Conservation (phyloP, 2,888 invertebrate genomes). For the Oscheius sp. region DNA sequence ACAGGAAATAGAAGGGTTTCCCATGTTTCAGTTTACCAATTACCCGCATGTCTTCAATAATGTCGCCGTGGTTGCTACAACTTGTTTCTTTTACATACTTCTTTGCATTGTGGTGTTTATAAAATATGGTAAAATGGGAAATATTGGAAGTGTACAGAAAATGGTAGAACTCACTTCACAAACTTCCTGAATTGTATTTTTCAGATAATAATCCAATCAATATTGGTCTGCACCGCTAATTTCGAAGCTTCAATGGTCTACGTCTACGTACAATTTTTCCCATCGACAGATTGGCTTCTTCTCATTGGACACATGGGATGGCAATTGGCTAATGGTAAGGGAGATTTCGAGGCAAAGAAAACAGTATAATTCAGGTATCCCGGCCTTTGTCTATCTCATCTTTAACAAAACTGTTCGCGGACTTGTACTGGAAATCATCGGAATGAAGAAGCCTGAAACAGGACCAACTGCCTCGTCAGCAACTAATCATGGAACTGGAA, state of each 20-base stretch:
- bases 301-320: conserved; percentile 54
- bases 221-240: background rate
- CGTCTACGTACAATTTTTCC: background rate
- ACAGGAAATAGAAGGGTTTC: background rate
- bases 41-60: background rate
- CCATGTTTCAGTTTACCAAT: background rate
- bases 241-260: background rate
- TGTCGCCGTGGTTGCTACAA: background rate
- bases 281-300: conserved; percentile 39
- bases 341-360: background rate
- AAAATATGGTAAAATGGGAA: background rate
- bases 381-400: conserved; percentile 49
- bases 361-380: conserved; percentile 40
- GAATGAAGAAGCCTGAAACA: background rate
- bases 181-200: background rate
- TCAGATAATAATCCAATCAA: background rate
- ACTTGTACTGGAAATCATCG: conserved; percentile 32
- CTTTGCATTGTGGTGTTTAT: background rate
- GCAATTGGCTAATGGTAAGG: conserved; percentile 48
- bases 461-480: no score
- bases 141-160: background rate
- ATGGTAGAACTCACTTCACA: background rate
- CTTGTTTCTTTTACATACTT: background rate
- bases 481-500: no score
- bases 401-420: conserved; percentile 49